phyloP scores from a whole-genome alignment of 35 echinoderm and acorn worm species.

The Apostichopus californicus region DNA sequence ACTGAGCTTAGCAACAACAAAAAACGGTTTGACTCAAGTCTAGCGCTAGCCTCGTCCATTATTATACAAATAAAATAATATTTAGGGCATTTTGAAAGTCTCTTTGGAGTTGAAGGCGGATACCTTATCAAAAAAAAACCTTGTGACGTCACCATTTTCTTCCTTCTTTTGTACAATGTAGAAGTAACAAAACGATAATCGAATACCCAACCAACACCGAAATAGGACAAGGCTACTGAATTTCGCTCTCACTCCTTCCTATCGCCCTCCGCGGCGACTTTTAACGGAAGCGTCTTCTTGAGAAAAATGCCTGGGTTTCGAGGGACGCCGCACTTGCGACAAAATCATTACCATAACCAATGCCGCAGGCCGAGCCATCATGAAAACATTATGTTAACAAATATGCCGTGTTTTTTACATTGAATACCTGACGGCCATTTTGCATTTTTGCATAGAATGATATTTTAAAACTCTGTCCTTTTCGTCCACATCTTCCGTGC shows the following conservation, averaged over 20 bases:
- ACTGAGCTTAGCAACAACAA: too few species aligned
- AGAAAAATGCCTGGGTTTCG: background rate
- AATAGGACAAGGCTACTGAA: constrained; percentile 10
- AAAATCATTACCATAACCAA: constrained; percentile 4
- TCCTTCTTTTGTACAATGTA: background rate
- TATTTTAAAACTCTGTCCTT: constrained; percentile 8
- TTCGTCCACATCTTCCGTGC: background rate
- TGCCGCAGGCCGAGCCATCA: constrained; percentile 8
- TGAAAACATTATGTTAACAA: background rate
- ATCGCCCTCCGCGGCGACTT: constrained; percentile 3
- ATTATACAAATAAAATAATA: background rate
- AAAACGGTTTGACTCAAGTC: too few species aligned
- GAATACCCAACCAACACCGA: background rate
- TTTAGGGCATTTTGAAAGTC: constrained; percentile 1
- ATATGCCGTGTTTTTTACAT: background rate
- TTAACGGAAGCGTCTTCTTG: background rate
- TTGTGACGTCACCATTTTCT: background rate
- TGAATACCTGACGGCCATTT: constrained; percentile 10
- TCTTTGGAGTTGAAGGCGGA: background rate
- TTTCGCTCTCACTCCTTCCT: background rate
- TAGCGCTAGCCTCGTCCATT: too few species aligned
- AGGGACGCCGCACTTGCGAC: background rate
- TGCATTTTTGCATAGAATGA: background rate
- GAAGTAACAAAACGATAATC: background rate
- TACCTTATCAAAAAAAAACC: background rate